phyloP scores from a whole-genome alignment of 2,797 vertebrate species.

The Hypotaenidia okinawae region DNA sequence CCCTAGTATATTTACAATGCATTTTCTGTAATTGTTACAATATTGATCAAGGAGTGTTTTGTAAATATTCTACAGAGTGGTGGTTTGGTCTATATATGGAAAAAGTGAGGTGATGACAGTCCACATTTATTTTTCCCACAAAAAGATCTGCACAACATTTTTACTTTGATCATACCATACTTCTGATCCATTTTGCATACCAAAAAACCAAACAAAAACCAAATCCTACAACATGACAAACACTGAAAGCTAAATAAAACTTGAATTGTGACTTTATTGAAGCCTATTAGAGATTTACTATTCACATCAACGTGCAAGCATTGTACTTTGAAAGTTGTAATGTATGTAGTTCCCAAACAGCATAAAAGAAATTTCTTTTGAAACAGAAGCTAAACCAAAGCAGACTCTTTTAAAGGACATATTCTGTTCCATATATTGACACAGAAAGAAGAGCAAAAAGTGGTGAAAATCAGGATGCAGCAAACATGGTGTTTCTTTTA shows the following conservation, averaged over 20 bases:
- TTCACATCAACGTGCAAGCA: neutral
- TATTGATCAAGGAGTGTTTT: slow-evolving; percentile 54
- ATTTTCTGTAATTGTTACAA: slow-evolving; percentile 48
- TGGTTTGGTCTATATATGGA: neutral
- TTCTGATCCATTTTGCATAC: neutral
- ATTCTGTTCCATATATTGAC: neutral
- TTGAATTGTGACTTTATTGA: neutral
- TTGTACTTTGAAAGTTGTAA: neutral
- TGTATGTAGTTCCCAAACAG: neutral
- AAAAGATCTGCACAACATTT: neutral
- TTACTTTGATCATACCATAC: neutral
- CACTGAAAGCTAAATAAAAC: neutral
- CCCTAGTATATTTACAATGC: slow-evolving; percentile 13
- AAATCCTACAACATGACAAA: neutral
- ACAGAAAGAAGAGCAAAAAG: neutral
- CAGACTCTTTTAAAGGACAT: neutral
- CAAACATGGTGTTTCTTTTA: neutral
- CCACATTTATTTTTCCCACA: neutral
- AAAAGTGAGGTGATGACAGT: neutral
- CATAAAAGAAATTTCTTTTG: neutral
- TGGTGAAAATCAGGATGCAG: neutral
- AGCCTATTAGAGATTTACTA: neutral
- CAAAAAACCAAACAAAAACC: neutral
- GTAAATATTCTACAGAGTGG: neutral
- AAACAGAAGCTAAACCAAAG: neutral